Evolutionary conservation across 2,888 invertebrate genomes (phyloP).

Genomic region (Graphium colonna): DNA sequence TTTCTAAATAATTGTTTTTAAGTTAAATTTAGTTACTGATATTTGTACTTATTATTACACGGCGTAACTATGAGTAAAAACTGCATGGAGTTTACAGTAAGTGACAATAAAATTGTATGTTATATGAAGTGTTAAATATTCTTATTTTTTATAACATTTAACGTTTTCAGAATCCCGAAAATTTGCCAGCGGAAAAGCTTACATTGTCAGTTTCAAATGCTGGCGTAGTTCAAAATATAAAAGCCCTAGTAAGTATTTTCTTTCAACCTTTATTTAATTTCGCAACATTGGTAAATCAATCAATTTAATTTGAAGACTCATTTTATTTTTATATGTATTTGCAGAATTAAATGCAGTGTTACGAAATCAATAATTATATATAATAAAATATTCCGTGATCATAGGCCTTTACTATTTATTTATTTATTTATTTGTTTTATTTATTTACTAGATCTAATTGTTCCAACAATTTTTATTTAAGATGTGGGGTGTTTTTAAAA

Average conservation of each 20-base stretch:
- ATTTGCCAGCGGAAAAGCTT: slow-evolving; percentile 76
- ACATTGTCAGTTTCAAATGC: slow-evolving; percentile 63
- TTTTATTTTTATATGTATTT: slow-evolving; percentile 10
- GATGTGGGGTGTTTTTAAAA: too few species aligned
- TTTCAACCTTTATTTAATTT: slow-evolving; percentile 22
- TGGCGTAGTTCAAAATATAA: slow-evolving; percentile 76
- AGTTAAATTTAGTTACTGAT: slow-evolving; percentile 2
- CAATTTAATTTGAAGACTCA: not conserved
- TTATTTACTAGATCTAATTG: too few species aligned
- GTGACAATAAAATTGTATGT: slow-evolving; percentile 23
- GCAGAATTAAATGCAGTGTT: too few species aligned
- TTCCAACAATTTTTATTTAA: too few species aligned
- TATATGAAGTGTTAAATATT: not conserved
- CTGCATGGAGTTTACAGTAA: slow-evolving; percentile 42
- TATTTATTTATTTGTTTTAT: too few species aligned
- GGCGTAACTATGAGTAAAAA: slow-evolving; percentile 36
- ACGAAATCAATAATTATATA: too few species aligned
- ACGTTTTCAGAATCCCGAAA: slow-evolving; percentile 78
- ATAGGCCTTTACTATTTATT: too few species aligned
- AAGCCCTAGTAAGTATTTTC: slow-evolving; percentile 81
- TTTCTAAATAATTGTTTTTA: slow-evolving; percentile 12
- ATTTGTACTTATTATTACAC: not conserved
- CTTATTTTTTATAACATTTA: not conserved
- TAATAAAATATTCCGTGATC: too few species aligned
- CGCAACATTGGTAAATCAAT: slow-evolving; percentile 15